phyloP scores from a whole-genome alignment of 2,888 invertebrate species.

The Cataglyphis albicans region DNA sequence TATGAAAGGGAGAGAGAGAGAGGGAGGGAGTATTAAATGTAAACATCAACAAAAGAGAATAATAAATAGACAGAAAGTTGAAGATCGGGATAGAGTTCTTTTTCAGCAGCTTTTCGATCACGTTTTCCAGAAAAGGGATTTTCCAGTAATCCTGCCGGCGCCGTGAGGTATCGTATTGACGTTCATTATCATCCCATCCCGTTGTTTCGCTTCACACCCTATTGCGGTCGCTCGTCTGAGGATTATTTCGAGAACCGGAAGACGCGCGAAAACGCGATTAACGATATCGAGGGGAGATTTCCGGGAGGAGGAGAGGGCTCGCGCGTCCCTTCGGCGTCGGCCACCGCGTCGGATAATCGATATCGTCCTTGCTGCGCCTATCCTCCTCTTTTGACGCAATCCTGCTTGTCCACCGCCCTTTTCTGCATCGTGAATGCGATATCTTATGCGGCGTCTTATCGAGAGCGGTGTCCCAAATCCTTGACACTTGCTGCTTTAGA shows the following conservation, averaged over 20 bases:
- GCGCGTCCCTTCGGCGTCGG: constrained; percentile 60
- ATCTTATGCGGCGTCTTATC: neutral
- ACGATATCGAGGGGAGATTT: constrained; percentile 42
- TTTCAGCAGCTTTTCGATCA: neutral
- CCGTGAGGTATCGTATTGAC: constrained; percentile 1
- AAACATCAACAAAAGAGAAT: neutral
- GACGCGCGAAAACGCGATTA: constrained; percentile 40
- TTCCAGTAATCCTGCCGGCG: constrained; percentile 2
- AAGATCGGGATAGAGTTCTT: neutral
- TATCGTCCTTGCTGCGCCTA: constrained; percentile 80
- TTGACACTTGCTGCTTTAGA: neutral
- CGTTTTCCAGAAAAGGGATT: neutral
- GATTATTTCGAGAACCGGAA: constrained; percentile 47
- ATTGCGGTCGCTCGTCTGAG: constrained; percentile 13
- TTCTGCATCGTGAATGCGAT: constrained; percentile 9
- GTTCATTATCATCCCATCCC: constrained; percentile 18
- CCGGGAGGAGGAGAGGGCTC: constrained; percentile 27
- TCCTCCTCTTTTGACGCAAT: constrained; percentile 61
- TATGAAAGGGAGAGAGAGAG: too few species aligned
- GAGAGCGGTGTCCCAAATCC: neutral
- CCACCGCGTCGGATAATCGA: constrained; percentile 80
- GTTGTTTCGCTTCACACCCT: neutral
- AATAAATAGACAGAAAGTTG: neutral
- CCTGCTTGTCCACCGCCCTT: constrained; percentile 10
- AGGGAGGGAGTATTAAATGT: neutral